Percentiles rank a stretch among this genome's conserved stretches.
phyloP scores from a whole-genome alignment of 2,113 vertebrate species.

The Fregata magnificens region DNA sequence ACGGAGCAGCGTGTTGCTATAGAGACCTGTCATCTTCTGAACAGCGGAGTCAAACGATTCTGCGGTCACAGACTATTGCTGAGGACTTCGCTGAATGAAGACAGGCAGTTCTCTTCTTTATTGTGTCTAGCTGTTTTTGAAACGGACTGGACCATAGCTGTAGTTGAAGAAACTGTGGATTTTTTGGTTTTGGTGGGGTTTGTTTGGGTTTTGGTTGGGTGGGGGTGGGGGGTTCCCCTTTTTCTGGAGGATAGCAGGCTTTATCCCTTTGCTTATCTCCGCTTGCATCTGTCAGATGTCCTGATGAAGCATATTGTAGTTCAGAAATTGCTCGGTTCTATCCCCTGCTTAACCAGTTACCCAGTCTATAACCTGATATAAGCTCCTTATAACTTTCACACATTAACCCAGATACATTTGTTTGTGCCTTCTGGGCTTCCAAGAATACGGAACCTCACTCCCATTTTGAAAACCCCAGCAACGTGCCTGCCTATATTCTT shows the following conservation, averaged over 20 bases:
- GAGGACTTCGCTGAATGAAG: not conserved
- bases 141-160: not conserved
- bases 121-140: not conserved
- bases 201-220: not conserved
- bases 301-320: not conserved
- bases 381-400: constrained; percentile 51
- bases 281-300: not conserved
- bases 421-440: not conserved
- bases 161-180: not conserved
- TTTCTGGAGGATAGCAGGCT: not conserved
- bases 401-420: constrained; percentile 20
- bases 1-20: not conserved
- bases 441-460: not conserved
- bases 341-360: constrained; percentile 9
- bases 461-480: not conserved
- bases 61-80: not conserved
- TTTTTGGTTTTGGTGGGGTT: not conserved
- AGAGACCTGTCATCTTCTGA: not conserved
- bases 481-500: not conserved
- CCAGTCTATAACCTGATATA: not conserved
- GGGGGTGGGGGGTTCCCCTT: not conserved
- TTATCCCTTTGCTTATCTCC: not conserved
- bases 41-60: not conserved
- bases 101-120: not conserved
- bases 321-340: constrained; percentile 12